Evolutionary conservation across 2,888 invertebrate species (phyloP), one percentile per base, ranked within the genome.

Genomic region (Aporophyla nigra): DNA sequence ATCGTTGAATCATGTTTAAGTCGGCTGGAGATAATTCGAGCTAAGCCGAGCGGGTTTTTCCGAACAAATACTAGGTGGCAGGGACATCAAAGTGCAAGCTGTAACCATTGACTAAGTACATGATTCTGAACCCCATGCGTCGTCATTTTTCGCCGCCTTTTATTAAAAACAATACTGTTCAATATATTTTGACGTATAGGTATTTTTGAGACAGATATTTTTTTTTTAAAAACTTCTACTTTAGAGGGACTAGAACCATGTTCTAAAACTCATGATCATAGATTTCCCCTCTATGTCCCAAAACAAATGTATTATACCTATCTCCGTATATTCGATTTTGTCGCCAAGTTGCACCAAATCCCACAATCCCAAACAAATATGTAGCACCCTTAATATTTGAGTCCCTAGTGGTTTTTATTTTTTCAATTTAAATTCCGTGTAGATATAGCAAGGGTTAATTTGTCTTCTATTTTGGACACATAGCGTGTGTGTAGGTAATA

Each of bases 401-500:
- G 14, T 43, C 0, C 5, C 9, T 1, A 71, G 54, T 65, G 5
- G 58, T 19, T 24, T n/a, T n/a, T 69, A 10, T 49, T 19, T 16
- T 51, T 16, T 66, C 0, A 16, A 61, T 53, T 21, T 54, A 33
- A 43, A 12, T 51, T 61, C 40, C 16, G 7, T 33, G 33, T 43
- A 43, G 19, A 54, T 54, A 74, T 56, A 49, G 24, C 19, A 59
- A 51, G 21, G n/a, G 5, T 51, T 40, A 76, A 76, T 58, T 43
- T 27, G 14, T 6, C 7, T 19, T n/a, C n/a, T 58, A 78, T 58
- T 76, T 67, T 43, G 16, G 43, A 6, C 6, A n/a, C 21, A 24
- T 76, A 51, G 58, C 80, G 74, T 80, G 80, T 43, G 7, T 61
- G 33, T 21, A 16, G 9, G 10, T 33, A 58, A 58, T 51, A 51